Percentiles rank a stretch among this genome's conserved stretches.
Evolutionary conservation across 2,888 invertebrate species (phyloP).

Genomic region (Phyllotreta cruciferae): DNA sequence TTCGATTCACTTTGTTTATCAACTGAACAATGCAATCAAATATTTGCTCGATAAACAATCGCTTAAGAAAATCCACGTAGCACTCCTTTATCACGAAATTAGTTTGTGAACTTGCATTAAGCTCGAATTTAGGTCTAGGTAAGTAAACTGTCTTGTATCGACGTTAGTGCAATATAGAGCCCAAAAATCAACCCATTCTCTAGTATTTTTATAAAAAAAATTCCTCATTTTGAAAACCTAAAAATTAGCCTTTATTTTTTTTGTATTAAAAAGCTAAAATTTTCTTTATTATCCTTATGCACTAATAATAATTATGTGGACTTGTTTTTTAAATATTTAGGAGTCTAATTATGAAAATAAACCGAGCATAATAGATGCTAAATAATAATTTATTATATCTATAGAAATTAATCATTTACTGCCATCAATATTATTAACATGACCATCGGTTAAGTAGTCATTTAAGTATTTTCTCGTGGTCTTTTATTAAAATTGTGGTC

Average conservation of each 20-base stretch:
- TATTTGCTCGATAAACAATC: constrained; percentile 18
- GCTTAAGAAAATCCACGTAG: background rate
- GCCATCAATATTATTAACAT: constrained; percentile 1
- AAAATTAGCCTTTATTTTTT: too few species aligned
- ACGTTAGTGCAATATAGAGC: too few species aligned
- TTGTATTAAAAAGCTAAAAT: too few species aligned
- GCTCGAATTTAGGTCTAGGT: too few species aligned
- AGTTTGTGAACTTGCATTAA: constrained; percentile 4
- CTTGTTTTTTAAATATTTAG: too few species aligned
- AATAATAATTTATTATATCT: background rate
- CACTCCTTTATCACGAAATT: constrained; percentile 7
- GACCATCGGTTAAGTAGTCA: background rate
- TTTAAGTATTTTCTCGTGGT: constrained; percentile 6
- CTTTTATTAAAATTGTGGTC: constrained; percentile 10
- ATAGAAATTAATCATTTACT: background rate
- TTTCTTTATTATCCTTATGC: too few species aligned
- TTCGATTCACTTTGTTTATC: constrained; percentile 13
- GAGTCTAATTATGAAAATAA: too few species aligned
- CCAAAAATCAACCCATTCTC: too few species aligned
- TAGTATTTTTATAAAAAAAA: too few species aligned
- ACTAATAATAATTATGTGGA: too few species aligned
- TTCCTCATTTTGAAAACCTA: too few species aligned
- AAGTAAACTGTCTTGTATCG: background rate
- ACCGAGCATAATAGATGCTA: too few species aligned
- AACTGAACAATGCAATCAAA: constrained; percentile 18